Conservation (phyloP, 2,113 vertebrate species). For the Loxodonta africana region DNA sequence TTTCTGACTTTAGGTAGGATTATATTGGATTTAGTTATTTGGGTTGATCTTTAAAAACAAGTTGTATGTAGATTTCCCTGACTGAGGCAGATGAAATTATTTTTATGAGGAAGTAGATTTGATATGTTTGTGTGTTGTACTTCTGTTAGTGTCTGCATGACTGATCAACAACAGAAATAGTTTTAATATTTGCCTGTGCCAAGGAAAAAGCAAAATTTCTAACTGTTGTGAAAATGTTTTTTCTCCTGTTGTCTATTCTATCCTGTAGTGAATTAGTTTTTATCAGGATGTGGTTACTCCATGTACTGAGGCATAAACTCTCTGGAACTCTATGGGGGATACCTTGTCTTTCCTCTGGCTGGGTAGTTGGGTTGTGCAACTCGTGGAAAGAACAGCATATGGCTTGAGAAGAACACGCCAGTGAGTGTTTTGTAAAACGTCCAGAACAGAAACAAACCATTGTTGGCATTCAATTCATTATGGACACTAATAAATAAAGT, state of each 20-base stretch:
- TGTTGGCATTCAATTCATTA: slow-evolving; percentile 62
- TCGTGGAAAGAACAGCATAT: slow-evolving; percentile 65
- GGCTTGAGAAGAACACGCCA: slow-evolving; percentile 18
- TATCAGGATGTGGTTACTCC: slow-evolving; percentile 45
- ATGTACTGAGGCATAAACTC: slow-evolving; percentile 27
- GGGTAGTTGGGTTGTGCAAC: slow-evolving; percentile 32
- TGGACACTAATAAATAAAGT: slow-evolving; percentile 47
- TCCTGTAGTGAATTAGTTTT: slow-evolving; percentile 13
- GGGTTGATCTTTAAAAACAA: slow-evolving; percentile 41
- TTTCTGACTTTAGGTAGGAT: slow-evolving; percentile 15
- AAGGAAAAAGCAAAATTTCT: background rate
- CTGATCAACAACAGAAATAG: slow-evolving; percentile 19
- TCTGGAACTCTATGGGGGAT: background rate
- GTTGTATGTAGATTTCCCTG: background rate
- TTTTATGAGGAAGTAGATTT: slow-evolving; percentile 38
- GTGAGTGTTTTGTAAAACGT: slow-evolving; percentile 63
- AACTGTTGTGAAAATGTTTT: background rate
- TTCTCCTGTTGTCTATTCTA: background rate
- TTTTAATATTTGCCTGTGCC: background rate
- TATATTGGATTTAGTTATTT: slow-evolving; percentile 46
- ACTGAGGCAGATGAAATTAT: background rate
- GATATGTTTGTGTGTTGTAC: background rate
- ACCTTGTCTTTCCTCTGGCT: slow-evolving; percentile 58
- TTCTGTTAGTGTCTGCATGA: background rate
- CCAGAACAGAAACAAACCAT: slow-evolving; percentile 51